Percentiles rank a stretch among this genome's conserved stretches.
phyloP scores from a whole-genome alignment of 2,888 invertebrate genomes.

The Phalera bucephala region DNA sequence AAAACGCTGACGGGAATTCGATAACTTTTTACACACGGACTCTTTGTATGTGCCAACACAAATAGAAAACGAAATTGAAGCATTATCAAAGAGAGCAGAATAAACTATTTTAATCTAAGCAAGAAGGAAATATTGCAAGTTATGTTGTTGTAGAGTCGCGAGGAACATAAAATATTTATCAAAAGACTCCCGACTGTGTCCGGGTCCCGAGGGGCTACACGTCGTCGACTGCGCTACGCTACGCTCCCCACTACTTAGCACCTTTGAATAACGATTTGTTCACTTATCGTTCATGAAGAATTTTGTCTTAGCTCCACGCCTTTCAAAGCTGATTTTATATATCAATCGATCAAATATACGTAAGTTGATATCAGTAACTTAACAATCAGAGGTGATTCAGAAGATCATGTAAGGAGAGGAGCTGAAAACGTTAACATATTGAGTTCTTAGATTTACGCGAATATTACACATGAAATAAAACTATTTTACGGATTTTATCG shows the following conservation, averaged over 20 bases:
- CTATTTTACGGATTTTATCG: too few relatives aligned
- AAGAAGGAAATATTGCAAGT: conserved; percentile 56
- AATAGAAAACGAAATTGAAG: conserved; percentile 48
- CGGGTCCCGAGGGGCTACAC: conserved; percentile 48
- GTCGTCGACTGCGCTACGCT: conserved; percentile 41
- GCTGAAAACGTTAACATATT: too few relatives aligned
- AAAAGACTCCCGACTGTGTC: conserved; percentile 69
- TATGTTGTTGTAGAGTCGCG: conserved; percentile 60
- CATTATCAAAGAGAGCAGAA: conserved; percentile 43
- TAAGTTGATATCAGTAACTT: too few relatives aligned
- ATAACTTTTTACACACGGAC: conserved; percentile 17
- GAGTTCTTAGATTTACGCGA: too few relatives aligned
- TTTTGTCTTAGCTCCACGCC: conserved; percentile 5
- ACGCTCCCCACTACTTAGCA: conserved; percentile 62
- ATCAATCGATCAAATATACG: too few relatives aligned
- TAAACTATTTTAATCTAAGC: conserved; percentile 62
- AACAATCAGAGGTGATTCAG: too few relatives aligned
- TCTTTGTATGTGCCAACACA: conserved; percentile 32
- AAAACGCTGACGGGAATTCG: conserved; percentile 8
- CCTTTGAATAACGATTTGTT: conserved; percentile 56
- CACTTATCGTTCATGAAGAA: conserved; percentile 33
- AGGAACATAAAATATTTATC: conserved; percentile 79
- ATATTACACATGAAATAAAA: too few relatives aligned
- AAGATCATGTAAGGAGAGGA: too few relatives aligned
- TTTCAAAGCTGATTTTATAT: background rate